phyloP scores from a whole-genome alignment of 1,140 invertebrate genomes.

The Heliconius himera region DNA sequence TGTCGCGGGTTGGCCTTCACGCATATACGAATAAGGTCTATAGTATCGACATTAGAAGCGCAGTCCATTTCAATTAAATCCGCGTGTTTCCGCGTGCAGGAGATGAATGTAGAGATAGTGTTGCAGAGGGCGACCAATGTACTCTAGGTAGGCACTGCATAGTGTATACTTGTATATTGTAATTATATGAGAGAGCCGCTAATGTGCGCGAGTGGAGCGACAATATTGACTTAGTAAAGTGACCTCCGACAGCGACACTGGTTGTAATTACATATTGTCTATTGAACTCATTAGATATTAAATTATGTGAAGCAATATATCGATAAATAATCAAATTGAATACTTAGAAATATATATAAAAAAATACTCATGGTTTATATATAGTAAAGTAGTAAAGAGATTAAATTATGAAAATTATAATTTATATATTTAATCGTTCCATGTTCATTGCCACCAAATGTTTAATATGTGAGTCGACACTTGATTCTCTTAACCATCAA shows the following conservation, averaged over 20 bases:
- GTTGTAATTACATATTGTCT: conserved; percentile 7
- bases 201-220: conserved; percentile 40
- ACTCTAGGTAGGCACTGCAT: too few relatives aligned
- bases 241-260: not conserved
- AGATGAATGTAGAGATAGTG: conserved; percentile 25
- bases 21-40: not conserved
- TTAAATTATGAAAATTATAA: too few relatives aligned
- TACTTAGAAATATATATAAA: too few relatives aligned
- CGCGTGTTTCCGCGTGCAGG: not conserved
- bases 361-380: too few relatives aligned
- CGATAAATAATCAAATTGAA: too few relatives aligned
- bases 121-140: conserved; percentile 15
- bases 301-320: not conserved
- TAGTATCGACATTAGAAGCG: not conserved
- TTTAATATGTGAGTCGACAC: too few relatives aligned
- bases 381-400: too few relatives aligned
- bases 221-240: conserved; percentile 44
- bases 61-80: conserved; percentile 7
- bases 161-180: not conserved
- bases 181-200: conserved; percentile 19
- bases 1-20: not conserved
- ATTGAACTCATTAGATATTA: not conserved
- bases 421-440: too few relatives aligned
- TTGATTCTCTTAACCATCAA: too few relatives aligned
- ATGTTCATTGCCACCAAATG: too few relatives aligned